A percentile compares a stretch with the other conserved stretches of the same genome.
phyloP scores from a whole-genome alignment of 2,113 vertebrate genomes.

The Cyphomyrus discorhynchus region DNA sequence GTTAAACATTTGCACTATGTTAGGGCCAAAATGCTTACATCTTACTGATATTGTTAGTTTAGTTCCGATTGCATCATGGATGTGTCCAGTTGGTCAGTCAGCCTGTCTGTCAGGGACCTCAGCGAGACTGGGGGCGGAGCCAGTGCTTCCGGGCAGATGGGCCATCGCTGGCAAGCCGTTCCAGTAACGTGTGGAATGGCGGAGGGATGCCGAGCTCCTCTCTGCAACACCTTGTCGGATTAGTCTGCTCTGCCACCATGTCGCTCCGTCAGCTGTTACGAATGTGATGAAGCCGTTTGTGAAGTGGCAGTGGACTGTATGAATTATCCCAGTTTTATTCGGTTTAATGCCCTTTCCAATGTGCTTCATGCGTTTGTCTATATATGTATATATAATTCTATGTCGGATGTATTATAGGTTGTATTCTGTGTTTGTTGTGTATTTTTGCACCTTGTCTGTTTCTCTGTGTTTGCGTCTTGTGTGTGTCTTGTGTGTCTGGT shows the following conservation, averaged over 20 bases:
- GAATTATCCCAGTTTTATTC: background rate
- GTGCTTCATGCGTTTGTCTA: background rate
- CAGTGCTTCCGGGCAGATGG: background rate
- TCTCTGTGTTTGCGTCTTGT: slow-evolving; percentile 14
- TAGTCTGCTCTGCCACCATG: background rate
- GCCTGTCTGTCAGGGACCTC: background rate
- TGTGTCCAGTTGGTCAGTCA: background rate
- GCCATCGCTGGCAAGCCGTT: background rate
- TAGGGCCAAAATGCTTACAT: background rate
- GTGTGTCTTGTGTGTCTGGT: background rate
- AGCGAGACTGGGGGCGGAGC: background rate
- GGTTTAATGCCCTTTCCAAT: background rate
- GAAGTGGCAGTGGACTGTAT: background rate
- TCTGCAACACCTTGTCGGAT: background rate
- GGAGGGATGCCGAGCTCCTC: background rate
- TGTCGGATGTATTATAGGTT: background rate
- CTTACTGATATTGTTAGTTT: background rate
- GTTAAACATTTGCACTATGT: background rate
- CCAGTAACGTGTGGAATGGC: background rate
- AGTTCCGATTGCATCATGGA: background rate
- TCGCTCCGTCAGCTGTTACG: background rate
- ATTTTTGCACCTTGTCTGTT: background rate
- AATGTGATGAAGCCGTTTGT: background rate
- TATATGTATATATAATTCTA: background rate
- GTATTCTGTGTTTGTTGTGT: background rate